Evolutionary conservation across 1,140 invertebrate species (phyloP), one percentile per base, ranked within the genome.

Genomic region (Cherax quadricarinatus): DNA sequence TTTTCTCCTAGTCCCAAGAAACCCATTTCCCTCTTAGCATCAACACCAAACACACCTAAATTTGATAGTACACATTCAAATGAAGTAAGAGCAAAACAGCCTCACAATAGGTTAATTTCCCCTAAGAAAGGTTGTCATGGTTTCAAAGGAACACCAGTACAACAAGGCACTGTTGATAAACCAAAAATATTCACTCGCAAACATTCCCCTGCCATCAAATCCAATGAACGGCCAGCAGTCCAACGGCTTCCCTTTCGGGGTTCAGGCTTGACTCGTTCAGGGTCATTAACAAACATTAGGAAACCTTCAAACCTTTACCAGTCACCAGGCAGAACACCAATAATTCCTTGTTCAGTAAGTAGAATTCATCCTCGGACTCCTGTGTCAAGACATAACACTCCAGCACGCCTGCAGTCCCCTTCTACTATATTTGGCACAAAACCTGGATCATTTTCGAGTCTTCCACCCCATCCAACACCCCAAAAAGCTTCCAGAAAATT

Each of bases 381-480:
- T 53, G 9, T 41, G 30, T 51, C 85, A 87, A 78, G n/a, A 87
- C 73, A 75, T 9, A 24, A 30, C n/a, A 75, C 70, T 75, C 70
- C 70, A 75, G 6, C 24, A 75, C 3, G 24, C 7, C 70, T 30
- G 24, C 24, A 75, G 12, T 75, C 12, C 7, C 30, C 24, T 7
- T 75, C n/a, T 75, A 30, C 6, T 75, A 7, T 9, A 12, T 12
- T 75, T 10, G 21, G 24, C 9, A 75, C 7, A 30, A 6, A 24
- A 75, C 70, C n/a, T 75, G 16, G 62, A 87, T 18, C 70, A 49
- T 49, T 10, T 21, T 73, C 85, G 16, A 41, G 70, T 18, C 85
- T 87, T 78, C 85, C 85, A n/a, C 85, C 85, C 12, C 12, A 70
- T 24, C 85, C 85, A 73, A 51, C 70, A 48, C 60, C 73, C 70